Percentiles rank a stretch among this genome's conserved stretches.
Conservation (phyloP, 2,113 vertebrate genomes). For the Antechinus flavipes region DNA sequence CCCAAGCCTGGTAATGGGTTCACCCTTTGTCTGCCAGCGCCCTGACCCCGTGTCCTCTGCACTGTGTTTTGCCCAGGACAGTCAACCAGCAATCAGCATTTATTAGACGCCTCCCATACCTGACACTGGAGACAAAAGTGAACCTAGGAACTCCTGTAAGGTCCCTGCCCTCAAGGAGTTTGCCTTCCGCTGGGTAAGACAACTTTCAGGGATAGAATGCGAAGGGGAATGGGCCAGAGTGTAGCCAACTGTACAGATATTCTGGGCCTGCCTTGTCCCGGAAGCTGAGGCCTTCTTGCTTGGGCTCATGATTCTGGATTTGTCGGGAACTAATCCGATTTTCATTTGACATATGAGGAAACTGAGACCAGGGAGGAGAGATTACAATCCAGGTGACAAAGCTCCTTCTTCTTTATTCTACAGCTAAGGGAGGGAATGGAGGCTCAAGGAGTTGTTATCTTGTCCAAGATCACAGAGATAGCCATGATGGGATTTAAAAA, state of each 20-base stretch:
- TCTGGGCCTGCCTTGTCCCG: not conserved
- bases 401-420: not conserved
- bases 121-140: not conserved
- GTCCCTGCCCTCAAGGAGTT: not conserved
- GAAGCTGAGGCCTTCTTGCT: not conserved
- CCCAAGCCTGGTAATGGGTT: not conserved
- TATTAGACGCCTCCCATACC: not conserved
- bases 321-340: not conserved
- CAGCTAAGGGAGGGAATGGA: not conserved
- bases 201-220: not conserved
- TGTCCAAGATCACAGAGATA: not conserved
- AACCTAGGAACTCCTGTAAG: not conserved
- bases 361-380: not conserved
- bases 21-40: not conserved
- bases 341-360: not conserved
- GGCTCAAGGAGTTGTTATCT: not conserved
- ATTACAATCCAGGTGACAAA: not conserved
- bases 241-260: not conserved
- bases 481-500: not conserved
- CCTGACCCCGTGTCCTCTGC: not conserved
- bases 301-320: not conserved
- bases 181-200: not conserved
- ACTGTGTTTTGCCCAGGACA: no score
- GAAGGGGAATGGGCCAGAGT: not conserved
- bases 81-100: not conserved